A percentile compares a stretch with the other conserved stretches of the same genome.
phyloP scores from a whole-genome alignment of 1,140 invertebrate genomes.

The Rhizoglyphus robini region DNA sequence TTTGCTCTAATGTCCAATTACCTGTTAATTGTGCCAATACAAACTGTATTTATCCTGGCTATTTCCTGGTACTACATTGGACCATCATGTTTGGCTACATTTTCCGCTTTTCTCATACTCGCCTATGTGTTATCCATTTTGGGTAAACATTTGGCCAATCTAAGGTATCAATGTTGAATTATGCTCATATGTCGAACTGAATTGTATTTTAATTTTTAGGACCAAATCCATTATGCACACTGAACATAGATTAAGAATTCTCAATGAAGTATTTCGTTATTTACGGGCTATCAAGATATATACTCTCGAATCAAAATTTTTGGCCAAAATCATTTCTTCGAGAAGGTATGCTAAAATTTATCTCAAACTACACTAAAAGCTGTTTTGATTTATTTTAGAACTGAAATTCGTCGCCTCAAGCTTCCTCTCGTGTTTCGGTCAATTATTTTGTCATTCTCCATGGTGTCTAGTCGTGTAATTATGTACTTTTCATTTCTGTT shows the following conservation, averaged over 20 bases:
- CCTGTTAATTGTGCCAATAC: constrained; percentile 51
- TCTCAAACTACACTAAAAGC: constrained; percentile 45
- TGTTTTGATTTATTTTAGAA: no score
- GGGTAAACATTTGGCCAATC: constrained; percentile 29
- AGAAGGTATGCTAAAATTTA: constrained; percentile 56
- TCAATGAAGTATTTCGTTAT: constrained; percentile 85
- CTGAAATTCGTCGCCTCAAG: constrained; percentile 53
- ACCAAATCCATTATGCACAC: not conserved
- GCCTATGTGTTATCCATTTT: constrained; percentile 36
- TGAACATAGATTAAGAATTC: constrained; percentile 38
- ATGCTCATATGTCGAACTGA: not conserved
- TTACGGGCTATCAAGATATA: constrained; percentile 66
- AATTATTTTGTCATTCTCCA: constrained; percentile 41
- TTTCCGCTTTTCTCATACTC: constrained; percentile 35
- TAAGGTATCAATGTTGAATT: constrained; percentile 16
- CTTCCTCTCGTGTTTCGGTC: constrained; percentile 52
- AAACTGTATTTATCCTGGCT: constrained; percentile 40
- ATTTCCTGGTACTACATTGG: constrained; percentile 29
- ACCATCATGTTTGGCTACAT: constrained; percentile 33
- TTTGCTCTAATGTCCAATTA: constrained; percentile 22
- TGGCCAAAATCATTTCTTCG: no score
- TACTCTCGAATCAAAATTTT: no score
- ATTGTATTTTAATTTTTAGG: not conserved
- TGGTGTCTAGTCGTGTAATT: constrained; percentile 46
- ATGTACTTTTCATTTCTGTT: constrained; percentile 57